Evolutionary conservation across 2,113 vertebrate species (phyloP), one percentile per base, ranked within the genome.

Genomic region (Phaethon lepturus): DNA sequence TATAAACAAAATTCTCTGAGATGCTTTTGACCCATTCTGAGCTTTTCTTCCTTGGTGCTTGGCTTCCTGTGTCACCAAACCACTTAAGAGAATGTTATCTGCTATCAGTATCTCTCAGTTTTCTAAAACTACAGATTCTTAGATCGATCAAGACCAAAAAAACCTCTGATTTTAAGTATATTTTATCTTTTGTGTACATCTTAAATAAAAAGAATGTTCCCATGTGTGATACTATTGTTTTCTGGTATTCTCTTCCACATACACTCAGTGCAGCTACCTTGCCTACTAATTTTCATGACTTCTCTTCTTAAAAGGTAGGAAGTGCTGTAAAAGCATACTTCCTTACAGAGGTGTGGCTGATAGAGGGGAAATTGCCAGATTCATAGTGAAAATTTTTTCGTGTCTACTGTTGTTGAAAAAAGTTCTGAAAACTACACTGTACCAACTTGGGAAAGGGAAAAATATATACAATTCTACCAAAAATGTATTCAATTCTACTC

Each of bases 321-420:
- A 42, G 67, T 82, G 45, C 86, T 80, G 45, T 96, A 58, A 84
- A 95, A 93, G 53, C 8, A 0, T 19, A 13, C 7, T 76, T 56
- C 35, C 10, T 69, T 69, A 50, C 53, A 95, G 35, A 81, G 29
- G 33, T 73, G 49, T 94, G 74, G 50, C 86, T 95, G 35, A 42
- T 58, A 81, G 25, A 68, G 42, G 31, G 86, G 31, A 83, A 86
- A 75, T 42, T 71, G 11, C 26, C 63, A 59, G 29, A 86, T 62
- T 58, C 22, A 53, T 44, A 42, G 68, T 90, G 77, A 92, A 96
- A 96, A 83, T 33, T 17, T 28, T 92, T 66, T 80, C 79, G n/a
- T 90, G 73, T 56, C 45, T 81, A 33, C 63, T 91, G 47, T 64
- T 82, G 84, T 93, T 91, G 68, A 63, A 95, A 95, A 96, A 96